These are phyloP conservation scores for Leptopilina drosophilae DNA, from an alignment of 2,888 invertebrate species.

Conservation along the genomic window DNA sequence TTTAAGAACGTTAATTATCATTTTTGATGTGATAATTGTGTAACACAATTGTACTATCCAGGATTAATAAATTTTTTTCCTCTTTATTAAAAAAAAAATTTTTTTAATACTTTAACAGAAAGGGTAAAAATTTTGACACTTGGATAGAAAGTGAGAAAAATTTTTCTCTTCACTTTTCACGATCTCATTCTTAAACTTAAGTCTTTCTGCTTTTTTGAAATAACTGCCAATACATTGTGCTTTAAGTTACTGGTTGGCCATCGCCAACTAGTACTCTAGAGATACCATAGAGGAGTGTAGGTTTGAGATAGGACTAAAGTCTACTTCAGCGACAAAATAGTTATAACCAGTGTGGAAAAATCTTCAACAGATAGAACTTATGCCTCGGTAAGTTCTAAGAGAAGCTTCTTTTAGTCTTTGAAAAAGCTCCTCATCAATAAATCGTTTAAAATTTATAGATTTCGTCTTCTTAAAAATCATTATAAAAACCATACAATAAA, in stretches of 20 bases:
- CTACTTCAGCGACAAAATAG: conserved; percentile 59
- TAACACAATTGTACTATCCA: no score
- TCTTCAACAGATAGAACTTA: conserved; percentile 12
- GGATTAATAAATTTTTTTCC: no score
- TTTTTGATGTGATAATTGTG: no score
- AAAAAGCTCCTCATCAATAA: not conserved
- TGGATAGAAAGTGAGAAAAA: not conserved
- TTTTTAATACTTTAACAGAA: not conserved
- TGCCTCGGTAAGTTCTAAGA: conserved; percentile 13
- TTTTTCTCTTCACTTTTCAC: not conserved
- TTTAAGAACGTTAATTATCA: no score
- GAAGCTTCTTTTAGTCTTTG: conserved; percentile 9
- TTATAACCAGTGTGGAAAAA: conserved; percentile 46
- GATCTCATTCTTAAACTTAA: conserved; percentile 18
- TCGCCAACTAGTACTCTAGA: conserved; percentile 1
- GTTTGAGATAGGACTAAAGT: conserved; percentile 62
- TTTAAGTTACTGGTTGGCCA: not conserved
- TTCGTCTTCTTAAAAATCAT: no score
- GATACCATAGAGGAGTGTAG: conserved; percentile 58
- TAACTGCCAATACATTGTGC: conserved; percentile 54
- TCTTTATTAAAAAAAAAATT: no score
- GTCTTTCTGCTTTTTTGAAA: conserved; percentile 6
- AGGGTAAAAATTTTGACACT: no score
- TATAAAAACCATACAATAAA: no score
- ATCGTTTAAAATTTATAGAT: not conserved